Evolutionary conservation across 2,888 invertebrate species (phyloP), one percentile per base, ranked within the genome.

Genomic region (Drosophila pseudotakahashii): DNA sequence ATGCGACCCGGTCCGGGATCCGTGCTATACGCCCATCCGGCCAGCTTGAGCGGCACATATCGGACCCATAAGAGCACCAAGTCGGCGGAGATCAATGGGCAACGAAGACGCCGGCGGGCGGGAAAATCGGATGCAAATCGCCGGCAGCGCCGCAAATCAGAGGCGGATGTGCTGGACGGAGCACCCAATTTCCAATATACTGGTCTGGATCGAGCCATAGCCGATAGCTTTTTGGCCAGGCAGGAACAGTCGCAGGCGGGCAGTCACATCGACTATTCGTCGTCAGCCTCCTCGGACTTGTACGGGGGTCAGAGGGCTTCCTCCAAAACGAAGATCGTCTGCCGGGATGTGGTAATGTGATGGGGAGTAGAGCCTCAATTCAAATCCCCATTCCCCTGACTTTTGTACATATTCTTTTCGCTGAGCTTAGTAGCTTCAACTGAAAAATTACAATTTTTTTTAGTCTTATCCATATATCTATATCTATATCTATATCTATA

Each of bases 201-300:
- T 1, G 92, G 92, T 0, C 64, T 92, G 48, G 92, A 92, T 81
- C 90, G 92, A 41, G 89, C 89, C 61, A 91, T 92, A 61, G 92
- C 92, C 4, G 92, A 92, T 67, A 91, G 85, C 63, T 92, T 92
- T 30, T 72, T 92, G 66, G 91, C 89, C 44, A 91, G 90, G 32
- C 92, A 92, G 73, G 91, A 92, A 58, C 89, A 90, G 73, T 85
- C 88, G 10, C 81, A 88, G 45, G 59, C 80, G n/a, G 80, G 84
- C 50, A 91, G 91, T 74, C 89, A 92, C 72, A 74, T 89, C n/a
- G 91, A 91, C 62, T 91, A 90, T 75, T 88, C 90, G 32, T 91
- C 91, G 2, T 89, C 91, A 2, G 84, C 90, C 3, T 89, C 91
- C 4, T 89, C 90, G 47, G 78, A 77, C 16, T 30, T 70, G 36